Evolutionary conservation across 2,888 invertebrate species (phyloP), one percentile per base, ranked within the genome.

Genomic region (Clanis bilineata): DNA sequence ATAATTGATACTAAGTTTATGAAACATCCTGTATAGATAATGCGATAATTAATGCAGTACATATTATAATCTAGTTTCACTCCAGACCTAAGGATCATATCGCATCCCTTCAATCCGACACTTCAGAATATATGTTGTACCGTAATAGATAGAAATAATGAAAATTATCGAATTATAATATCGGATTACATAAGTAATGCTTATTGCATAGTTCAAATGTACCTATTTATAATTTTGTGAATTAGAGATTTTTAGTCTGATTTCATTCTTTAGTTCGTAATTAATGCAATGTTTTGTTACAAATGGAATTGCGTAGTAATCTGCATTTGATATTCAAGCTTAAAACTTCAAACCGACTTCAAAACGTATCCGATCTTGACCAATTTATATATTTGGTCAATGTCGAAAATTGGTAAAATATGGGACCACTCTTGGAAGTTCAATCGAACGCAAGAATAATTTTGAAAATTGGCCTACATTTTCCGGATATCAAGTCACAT

Each of bases 121-220:
- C 47, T 25, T 5, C 28, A 25, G 12, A 44, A 10, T 47, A 39
- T 47, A 45, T 47, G 57, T 57, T 22, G 57, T 47, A 25, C 38
- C 59, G 62, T 62, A 38, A 54, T 57, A 64, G 55, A 32, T 60
- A 63, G 58, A 61, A 25, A 59, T 64, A 67, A 72, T 68, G 62
- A 58, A 69, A 70, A 64, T 70, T 72, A 77, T 75, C 68, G 75
- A 74, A 77, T 69, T 70, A 65, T 32, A 51, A 75, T 72, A 73
- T 74, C 73, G 71, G 73, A 77, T 72, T 68, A 65, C 57, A 57
- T 71, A 69, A 68, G 66, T 60, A 62, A 72, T 68, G 77, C 73
- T 79, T 74, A 70, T 62, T 68, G 74, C 72, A 71, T 74, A 74
- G 71, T 73, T 71, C 64, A 66, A 59, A 45, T 47, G 43, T 41